Conservation (phyloP, 2,113 vertebrate genomes). For the Isurus oxyrinchus region DNA sequence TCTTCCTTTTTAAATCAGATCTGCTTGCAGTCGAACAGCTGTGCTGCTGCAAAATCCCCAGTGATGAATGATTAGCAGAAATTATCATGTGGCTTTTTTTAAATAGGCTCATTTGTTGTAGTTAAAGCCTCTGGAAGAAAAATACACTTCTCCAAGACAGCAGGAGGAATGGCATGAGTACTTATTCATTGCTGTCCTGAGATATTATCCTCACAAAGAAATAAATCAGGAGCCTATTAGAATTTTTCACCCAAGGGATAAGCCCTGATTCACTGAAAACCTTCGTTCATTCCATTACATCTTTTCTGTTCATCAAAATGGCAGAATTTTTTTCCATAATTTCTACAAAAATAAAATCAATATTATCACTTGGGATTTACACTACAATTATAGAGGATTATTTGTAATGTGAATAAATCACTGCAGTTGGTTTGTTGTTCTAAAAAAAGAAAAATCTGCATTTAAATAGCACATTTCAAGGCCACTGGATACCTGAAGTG, state of each 20-base stretch:
- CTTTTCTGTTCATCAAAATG: not conserved
- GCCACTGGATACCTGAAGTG: not conserved
- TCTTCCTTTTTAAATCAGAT: not conserved
- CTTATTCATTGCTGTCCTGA: constrained; percentile 26
- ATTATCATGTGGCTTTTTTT: constrained; percentile 31
- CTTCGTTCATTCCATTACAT: constrained; percentile 21
- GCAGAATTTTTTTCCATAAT: constrained; percentile 20
- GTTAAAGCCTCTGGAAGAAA: constrained; percentile 25
- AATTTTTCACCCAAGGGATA: not conserved
- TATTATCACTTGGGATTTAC: not conserved
- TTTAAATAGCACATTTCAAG: not conserved
- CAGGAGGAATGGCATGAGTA: constrained; percentile 20
- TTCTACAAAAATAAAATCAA: not conserved
- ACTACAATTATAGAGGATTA: not conserved
- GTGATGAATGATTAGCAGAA: constrained; percentile 21
- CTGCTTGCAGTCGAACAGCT: constrained; percentile 18
- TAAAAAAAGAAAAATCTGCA: not conserved
- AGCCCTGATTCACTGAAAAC: not conserved
- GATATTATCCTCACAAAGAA: constrained; percentile 31
- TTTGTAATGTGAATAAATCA: not conserved
- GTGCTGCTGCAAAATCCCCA: constrained; percentile 27
- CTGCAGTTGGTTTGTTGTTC: not conserved
- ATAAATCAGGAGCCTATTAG: constrained; percentile 29
- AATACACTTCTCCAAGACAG: constrained; percentile 1
- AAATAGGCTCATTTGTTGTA: constrained; percentile 32